Percentiles rank a stretch among this genome's conserved stretches.
These are phyloP conservation scores for Drosophila greeni DNA, from an alignment of 2,888 invertebrate species.

Conservation along the genomic window DNA sequence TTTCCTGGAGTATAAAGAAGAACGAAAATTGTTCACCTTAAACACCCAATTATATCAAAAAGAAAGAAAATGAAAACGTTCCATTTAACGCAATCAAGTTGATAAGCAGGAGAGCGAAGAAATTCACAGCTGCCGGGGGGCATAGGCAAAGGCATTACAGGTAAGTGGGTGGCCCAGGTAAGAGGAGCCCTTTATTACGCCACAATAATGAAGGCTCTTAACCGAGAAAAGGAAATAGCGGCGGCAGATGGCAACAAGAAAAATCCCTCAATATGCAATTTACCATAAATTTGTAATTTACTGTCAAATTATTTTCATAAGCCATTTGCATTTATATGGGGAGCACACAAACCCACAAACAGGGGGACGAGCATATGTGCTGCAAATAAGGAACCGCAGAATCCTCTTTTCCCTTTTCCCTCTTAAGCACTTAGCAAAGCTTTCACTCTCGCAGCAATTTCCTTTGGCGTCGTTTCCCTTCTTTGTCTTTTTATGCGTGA, in stretches of 20 bases:
- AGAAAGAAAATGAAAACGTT: constrained; percentile 49
- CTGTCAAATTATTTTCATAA: constrained; percentile 72
- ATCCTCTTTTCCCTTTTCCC: neutral
- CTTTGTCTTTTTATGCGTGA: constrained; percentile 30
- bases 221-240: constrained; percentile 26
- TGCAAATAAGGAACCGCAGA: constrained; percentile 21
- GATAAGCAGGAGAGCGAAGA: constrained; percentile 45
- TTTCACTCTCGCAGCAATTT: constrained; percentile 44
- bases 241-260: constrained; percentile 53
- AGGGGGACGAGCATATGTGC: constrained; percentile 21
- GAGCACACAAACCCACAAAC: constrained; percentile 11
- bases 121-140: constrained; percentile 43
- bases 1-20: constrained; percentile 45
- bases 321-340: constrained; percentile 70
- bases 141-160: constrained; percentile 17
- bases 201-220: constrained; percentile 45
- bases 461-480: constrained; percentile 19
- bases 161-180: constrained; percentile 25
- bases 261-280: constrained; percentile 73
- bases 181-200: constrained; percentile 38
- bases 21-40: constrained; percentile 53
- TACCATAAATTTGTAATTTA: constrained; percentile 74
- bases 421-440: constrained; percentile 46
- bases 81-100: constrained; percentile 65
- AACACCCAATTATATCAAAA: constrained; percentile 64